phyloP scores from a whole-genome alignment of 2,797 vertebrate species.

The Sylvia borin region DNA sequence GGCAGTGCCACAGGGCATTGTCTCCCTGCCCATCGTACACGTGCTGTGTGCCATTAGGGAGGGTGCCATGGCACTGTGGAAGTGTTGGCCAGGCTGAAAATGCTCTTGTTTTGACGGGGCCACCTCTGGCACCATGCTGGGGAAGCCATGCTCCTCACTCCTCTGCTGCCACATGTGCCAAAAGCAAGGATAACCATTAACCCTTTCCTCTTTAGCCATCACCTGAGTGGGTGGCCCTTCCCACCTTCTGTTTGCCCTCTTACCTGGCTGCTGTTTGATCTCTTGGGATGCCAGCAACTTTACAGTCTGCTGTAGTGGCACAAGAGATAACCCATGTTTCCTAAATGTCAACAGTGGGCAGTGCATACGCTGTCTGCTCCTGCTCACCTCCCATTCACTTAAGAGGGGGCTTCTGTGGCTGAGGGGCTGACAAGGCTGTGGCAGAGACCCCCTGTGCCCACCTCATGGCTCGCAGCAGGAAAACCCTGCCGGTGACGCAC shows the following conservation, averaged over 20 bases:
- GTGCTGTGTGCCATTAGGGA: accelerated
- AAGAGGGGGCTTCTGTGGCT: accelerated
- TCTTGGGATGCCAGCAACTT: neutral
- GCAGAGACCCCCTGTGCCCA: neutral
- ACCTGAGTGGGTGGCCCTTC: neutral
- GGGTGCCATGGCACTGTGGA: neutral
- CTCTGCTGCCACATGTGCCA: neutral
- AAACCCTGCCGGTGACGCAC: accelerated
- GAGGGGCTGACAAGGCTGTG: neutral
- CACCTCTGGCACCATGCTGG: neutral
- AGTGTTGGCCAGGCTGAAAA: neutral
- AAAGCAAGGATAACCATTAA: conserved; percentile 24
- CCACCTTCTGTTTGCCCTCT: conserved; percentile 12
- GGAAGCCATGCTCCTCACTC: neutral
- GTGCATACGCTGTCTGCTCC: neutral
- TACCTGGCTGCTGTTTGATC: neutral
- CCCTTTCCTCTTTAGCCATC: neutral
- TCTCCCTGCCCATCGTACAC: accelerated
- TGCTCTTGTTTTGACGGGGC: neutral
- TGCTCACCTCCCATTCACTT: accelerated
- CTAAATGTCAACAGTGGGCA: neutral
- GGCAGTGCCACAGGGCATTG: accelerated
- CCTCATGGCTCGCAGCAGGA: neutral
- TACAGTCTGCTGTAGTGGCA: neutral
- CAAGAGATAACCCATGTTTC: neutral